Evolutionary conservation across 1,140 invertebrate genomes (phyloP).

Genomic region (Neuroterus valhalla): DNA sequence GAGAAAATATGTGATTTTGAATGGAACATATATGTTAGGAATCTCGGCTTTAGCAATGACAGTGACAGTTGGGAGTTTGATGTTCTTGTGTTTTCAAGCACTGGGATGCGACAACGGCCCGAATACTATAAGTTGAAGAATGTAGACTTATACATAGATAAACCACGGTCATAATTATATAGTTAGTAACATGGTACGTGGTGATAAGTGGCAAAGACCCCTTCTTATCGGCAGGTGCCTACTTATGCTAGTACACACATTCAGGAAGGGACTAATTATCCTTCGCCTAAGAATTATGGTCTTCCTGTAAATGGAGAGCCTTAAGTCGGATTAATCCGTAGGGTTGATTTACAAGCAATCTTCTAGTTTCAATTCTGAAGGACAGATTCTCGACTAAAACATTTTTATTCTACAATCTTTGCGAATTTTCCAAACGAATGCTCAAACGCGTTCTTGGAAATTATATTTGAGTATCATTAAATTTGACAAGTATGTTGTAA

Average conservation of each 20-base stretch:
- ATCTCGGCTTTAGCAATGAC: neutral
- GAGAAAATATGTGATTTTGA: neutral
- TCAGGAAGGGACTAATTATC: slow-evolving; percentile 39
- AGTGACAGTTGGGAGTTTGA: neutral
- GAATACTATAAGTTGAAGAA: neutral
- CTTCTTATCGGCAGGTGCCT: slow-evolving; percentile 31
- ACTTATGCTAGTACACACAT: slow-evolving; percentile 8
- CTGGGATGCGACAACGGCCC: neutral
- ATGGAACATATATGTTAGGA: slow-evolving; percentile 11
- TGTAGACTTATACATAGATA: neutral
- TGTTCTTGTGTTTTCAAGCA: neutral
- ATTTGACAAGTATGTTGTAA: too few relatives aligned
- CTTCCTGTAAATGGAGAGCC: slow-evolving; percentile 28
- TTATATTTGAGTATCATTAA: neutral
- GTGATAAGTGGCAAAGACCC: slow-evolving; percentile 20
- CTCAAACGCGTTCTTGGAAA: neutral
- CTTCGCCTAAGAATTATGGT: slow-evolving; percentile 33
- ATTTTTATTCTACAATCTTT: neutral
- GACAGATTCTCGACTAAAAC: neutral
- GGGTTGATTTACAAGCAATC: slow-evolving; percentile 18
- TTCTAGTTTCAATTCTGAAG: neutral
- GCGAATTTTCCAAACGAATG: slow-evolving; percentile 16
- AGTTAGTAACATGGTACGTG: neutral
- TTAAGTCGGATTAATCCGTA: slow-evolving; percentile 17
- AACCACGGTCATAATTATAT: neutral